phyloP scores from a whole-genome alignment of 2,113 vertebrate species.

The Holacanthus passer region DNA sequence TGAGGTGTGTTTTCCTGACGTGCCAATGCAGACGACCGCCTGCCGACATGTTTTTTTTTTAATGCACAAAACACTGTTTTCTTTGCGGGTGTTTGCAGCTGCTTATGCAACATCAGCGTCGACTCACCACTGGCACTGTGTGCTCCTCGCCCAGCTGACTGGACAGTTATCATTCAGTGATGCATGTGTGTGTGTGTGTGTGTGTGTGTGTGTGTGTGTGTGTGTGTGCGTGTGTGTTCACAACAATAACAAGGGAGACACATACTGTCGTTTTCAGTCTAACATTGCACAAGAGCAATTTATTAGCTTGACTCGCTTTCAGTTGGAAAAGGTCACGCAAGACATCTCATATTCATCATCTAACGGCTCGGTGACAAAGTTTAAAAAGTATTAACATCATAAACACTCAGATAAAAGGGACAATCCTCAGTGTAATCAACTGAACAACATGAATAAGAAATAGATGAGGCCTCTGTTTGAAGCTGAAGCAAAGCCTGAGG shows the following conservation, averaged over 20 bases:
- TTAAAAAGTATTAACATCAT: background rate
- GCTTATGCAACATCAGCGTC: slow-evolving; percentile 54
- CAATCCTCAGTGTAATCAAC: background rate
- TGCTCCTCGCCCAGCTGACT: slow-evolving; percentile 48
- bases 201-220: background rate
- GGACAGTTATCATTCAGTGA: slow-evolving; percentile 28
- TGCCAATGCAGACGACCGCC: background rate
- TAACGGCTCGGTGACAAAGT: background rate
- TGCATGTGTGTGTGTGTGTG: background rate
- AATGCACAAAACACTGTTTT: slow-evolving; percentile 29
- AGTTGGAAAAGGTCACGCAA: background rate
- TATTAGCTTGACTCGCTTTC: background rate
- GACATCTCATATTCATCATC: too few species aligned
- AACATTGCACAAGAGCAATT: background rate
- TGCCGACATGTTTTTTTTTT: slow-evolving; percentile 15
- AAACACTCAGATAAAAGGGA: background rate
- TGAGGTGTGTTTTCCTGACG: slow-evolving; percentile 28
- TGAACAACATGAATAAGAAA: slow-evolving; percentile 11
- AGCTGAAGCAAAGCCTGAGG: slow-evolving; percentile 25
- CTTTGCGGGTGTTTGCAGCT: slow-evolving; percentile 18
- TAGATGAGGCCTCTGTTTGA: slow-evolving; percentile 20
- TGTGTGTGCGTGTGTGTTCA: background rate
- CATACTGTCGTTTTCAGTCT: background rate
- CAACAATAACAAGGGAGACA: background rate
- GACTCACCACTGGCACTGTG: slow-evolving; percentile 36